Conservation (phyloP, 1,140 invertebrate genomes). For the Frieseomelitta varia region DNA sequence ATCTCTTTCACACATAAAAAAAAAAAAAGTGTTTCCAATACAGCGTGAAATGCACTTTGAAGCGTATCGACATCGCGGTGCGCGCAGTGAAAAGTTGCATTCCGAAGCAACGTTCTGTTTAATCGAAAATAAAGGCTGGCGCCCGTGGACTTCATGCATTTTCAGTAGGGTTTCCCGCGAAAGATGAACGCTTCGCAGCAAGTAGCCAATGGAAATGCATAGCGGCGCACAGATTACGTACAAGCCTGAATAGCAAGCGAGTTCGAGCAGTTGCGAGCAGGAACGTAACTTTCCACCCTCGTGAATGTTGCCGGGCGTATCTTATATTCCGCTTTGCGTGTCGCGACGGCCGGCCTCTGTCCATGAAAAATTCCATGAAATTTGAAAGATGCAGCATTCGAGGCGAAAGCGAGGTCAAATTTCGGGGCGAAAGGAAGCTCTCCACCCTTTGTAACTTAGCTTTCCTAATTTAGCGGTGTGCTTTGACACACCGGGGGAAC, state of each 20-base stretch:
- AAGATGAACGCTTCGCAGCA: constrained; percentile 32
- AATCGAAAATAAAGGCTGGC: constrained; percentile 59
- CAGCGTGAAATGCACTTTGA: background rate
- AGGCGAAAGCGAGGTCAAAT: no score
- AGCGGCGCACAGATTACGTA: constrained; percentile 60
- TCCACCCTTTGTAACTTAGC: background rate
- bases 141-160: constrained; percentile 15
- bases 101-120: constrained; percentile 17
- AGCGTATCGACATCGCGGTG: background rate
- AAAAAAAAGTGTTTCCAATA: background rate
- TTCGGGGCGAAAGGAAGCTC: no score
- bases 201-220: constrained; percentile 79
- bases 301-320: background rate
- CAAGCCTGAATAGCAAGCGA: constrained; percentile 53
- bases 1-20: background rate
- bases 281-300: background rate
- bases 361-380: constrained; percentile 21
- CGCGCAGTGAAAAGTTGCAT: background rate
- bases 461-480: background rate
- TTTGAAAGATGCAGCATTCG: background rate
- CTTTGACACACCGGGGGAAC: background rate
- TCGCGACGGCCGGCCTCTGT: background rate
- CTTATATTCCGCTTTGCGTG: constrained; percentile 10
- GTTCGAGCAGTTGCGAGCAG: constrained; percentile 5
- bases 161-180: constrained; percentile 14